These are phyloP conservation scores for Hephaestus fuliginosus DNA, from an alignment of 2,797 vertebrate genomes.

Conservation along the genomic window DNA sequence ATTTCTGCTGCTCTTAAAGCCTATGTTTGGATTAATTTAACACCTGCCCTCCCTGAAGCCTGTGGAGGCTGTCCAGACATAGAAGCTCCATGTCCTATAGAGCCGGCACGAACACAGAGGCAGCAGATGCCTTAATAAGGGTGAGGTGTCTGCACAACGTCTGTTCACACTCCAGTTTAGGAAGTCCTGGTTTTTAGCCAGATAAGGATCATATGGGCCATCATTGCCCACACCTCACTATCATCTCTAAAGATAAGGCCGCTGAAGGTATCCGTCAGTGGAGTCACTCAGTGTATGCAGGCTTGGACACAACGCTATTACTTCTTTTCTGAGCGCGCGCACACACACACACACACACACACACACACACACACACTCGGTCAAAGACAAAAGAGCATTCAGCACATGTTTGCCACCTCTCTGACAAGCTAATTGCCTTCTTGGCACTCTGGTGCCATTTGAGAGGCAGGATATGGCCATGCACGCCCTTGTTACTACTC, in stretches of 20 bases:
- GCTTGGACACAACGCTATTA: slow-evolving; percentile 31
- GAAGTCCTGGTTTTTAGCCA: slow-evolving; percentile 57
- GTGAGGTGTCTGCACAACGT: slow-evolving; percentile 57
- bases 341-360: slow-evolving; percentile 17
- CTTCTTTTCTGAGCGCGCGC: slow-evolving; percentile 29
- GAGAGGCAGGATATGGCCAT: slow-evolving; percentile 38
- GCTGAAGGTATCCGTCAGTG: slow-evolving; percentile 40
- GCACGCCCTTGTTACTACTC: not conserved
- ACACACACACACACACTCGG: slow-evolving; percentile 10
- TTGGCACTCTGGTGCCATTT: slow-evolving; percentile 60
- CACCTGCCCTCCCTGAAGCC: slow-evolving; percentile 43
- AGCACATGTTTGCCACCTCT: slow-evolving; percentile 55
- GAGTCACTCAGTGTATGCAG: slow-evolving; percentile 26
- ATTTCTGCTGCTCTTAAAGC: slow-evolving; percentile 12
- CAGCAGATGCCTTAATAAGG: slow-evolving; percentile 67
- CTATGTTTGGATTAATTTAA: slow-evolving; percentile 50
- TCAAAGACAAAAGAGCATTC: slow-evolving; percentile 54
- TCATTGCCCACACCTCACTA: slow-evolving; percentile 68
- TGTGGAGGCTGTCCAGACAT: slow-evolving; percentile 64
- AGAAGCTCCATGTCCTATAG: slow-evolving; percentile 41
- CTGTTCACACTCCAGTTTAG: slow-evolving; percentile 64
- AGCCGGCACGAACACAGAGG: slow-evolving; percentile 39
- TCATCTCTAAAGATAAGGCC: slow-evolving; percentile 59
- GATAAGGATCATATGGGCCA: slow-evolving; percentile 67
- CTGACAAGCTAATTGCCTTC: slow-evolving; percentile 61